Percentiles rank a stretch among this genome's conserved stretches.
Evolutionary conservation across 1,140 invertebrate genomes (phyloP).

Genomic region (Nautilus pompilius): DNA sequence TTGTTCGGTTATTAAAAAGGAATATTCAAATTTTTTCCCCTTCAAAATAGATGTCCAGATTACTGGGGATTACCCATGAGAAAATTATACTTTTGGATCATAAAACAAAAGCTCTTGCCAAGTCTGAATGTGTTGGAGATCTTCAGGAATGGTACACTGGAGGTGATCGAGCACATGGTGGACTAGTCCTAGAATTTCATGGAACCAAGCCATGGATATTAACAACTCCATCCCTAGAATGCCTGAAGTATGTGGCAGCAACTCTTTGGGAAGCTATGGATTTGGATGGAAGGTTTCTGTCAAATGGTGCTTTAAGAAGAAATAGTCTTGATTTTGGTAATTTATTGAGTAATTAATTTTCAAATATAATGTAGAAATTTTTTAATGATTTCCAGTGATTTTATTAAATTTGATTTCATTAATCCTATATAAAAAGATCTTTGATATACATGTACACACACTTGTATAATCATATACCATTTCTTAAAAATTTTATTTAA

Average conservation of each 20-base stretch:
- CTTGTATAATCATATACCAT: too few species aligned
- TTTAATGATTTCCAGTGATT: too few species aligned
- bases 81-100: slow-evolving; percentile 67
- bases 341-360: slow-evolving; percentile 4
- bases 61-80: slow-evolving; percentile 65
- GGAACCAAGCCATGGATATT: slow-evolving; percentile 60
- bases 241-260: slow-evolving; percentile 58
- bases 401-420: too few species aligned
- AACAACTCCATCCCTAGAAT: slow-evolving; percentile 56
- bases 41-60: slow-evolving; percentile 62
- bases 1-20: too few species aligned
- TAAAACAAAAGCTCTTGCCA: slow-evolving; percentile 64
- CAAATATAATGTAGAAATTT: not conserved
- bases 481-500: too few species aligned
- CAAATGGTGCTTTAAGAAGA: slow-evolving; percentile 37
- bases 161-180: slow-evolving; percentile 65
- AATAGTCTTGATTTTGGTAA: slow-evolving; percentile 51
- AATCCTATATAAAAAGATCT: too few species aligned
- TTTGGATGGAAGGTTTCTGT: slow-evolving; percentile 51
- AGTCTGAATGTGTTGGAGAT: slow-evolving; percentile 63
- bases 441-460: too few species aligned
- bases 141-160: slow-evolving; percentile 69
- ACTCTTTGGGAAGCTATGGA: slow-evolving; percentile 61
- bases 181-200: slow-evolving; percentile 66
- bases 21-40: too few species aligned